Conservation (phyloP, 2,797 vertebrate genomes). For the Poecilia wingei region DNA sequence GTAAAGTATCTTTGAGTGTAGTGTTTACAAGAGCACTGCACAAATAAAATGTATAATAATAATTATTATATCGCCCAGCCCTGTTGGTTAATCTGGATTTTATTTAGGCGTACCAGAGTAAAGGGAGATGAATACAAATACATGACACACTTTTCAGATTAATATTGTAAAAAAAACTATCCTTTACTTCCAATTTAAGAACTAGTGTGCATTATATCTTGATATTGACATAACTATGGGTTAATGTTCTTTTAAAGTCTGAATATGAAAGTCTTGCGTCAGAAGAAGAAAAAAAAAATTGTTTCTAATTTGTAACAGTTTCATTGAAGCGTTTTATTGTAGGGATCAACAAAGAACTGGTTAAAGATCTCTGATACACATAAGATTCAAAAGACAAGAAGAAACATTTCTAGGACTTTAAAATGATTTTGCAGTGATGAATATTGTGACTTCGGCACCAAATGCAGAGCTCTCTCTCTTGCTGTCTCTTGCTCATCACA, state of each 20-base stretch:
- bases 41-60: too few relatives aligned
- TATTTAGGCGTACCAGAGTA: not conserved
- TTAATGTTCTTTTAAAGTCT: not conserved
- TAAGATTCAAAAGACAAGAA: not conserved
- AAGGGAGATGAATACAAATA: not conserved
- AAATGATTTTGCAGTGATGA: not conserved
- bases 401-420: not conserved
- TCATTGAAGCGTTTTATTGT: not conserved
- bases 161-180: not conserved
- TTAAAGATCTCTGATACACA: not conserved
- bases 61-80: too few relatives aligned
- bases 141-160: not conserved
- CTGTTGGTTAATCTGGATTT: not conserved
- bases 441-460: not conserved
- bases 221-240: not conserved
- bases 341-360: not conserved
- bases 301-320: not conserved
- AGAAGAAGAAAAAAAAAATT: not conserved
- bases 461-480: constrained; percentile 4
- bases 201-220: not conserved
- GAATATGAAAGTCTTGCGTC: not conserved
- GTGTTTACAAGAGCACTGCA: too few relatives aligned
- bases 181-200: not conserved
- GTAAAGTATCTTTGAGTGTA: too few relatives aligned
- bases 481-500: constrained; percentile 31